Base-by-base conservation (phyloP, 2,113 vertebrate species). In the Istiophorus platypterus region DNA sequence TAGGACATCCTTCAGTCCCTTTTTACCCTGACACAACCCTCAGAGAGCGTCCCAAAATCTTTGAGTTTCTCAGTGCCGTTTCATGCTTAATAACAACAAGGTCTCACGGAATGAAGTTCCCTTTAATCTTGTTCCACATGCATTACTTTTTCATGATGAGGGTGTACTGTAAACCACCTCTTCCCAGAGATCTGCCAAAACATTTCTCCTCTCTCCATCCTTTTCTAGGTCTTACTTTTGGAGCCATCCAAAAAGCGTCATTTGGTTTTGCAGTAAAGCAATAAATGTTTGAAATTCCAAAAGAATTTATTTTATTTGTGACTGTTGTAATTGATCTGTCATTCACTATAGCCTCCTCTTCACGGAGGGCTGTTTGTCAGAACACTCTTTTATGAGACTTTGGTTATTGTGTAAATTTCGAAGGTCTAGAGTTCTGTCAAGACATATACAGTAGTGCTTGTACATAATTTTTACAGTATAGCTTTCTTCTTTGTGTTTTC, bases 41-140 rank as follows among this genome's bases (percentile, higher is more conserved):
- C 56, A 47, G 78, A 84, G 58, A 76, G 68, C 3, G 31, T 73
- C 81, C 81, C 67, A 88, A 74, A 89, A 88, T 81, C 54, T 27
- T 59, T 39, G 34, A 71, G 59, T 61, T 69, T 76, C 76, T 84
- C 24, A 18, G 76, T 81, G 80, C 76, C 85, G 81, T 86, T 70
- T 86, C 86, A 86, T 84, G 79, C 45, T 72, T 39, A 87, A 76
- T 56, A 73, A 85, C 66, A 87, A 72, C 75, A 24, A 45, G 27
- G 66, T 86, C 72, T 88, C 78, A 81, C 82, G 80, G 85, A 91
- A 86, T 82, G 82, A 87, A 82, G 72, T 86, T 81, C 27, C 41
- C 72, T 82, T 80, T 89, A 84, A 89, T 86, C 76, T 73, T 72
- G 42, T 86, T 75, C 65, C 74, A 65, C 39, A 77, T 76, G 64